Conservation (phyloP, 2,113 vertebrate genomes). For the Psephotus haematonotus region DNA sequence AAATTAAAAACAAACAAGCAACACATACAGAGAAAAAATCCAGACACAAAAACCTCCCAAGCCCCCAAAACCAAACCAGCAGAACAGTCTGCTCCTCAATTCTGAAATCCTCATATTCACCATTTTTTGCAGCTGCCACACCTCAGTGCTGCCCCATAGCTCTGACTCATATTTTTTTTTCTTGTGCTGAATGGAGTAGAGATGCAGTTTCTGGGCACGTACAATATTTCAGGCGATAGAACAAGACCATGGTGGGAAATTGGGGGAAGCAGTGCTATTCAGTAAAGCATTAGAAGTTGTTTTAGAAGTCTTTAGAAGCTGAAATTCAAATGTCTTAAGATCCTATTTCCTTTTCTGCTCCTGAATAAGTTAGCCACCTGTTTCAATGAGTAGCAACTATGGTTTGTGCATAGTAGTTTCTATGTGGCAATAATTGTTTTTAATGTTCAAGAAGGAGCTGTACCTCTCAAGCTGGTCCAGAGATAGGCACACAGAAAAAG, state of each 20-base stretch:
- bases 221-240: not conserved
- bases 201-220: not conserved
- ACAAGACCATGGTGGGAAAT: not conserved
- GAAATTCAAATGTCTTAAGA: not conserved
- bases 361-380: not conserved
- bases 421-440: not conserved
- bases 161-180: not conserved
- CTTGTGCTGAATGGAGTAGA: not conserved
- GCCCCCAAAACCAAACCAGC: not conserved
- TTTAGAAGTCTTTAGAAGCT: not conserved
- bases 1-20: not conserved
- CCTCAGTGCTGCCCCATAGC: not conserved
- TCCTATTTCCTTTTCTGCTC: not conserved
- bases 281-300: not conserved
- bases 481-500: not conserved
- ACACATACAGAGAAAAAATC: not conserved
- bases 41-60: not conserved
- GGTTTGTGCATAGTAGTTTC: not conserved
- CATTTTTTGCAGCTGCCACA: not conserved
- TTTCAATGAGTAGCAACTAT: not conserved
- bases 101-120: not conserved
- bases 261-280: not conserved
- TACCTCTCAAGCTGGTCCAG: not conserved
- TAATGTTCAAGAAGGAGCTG: not conserved
- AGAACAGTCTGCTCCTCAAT: not conserved